Conservation (phyloP, 2,113 vertebrate species). For the Scolopax mira region DNA sequence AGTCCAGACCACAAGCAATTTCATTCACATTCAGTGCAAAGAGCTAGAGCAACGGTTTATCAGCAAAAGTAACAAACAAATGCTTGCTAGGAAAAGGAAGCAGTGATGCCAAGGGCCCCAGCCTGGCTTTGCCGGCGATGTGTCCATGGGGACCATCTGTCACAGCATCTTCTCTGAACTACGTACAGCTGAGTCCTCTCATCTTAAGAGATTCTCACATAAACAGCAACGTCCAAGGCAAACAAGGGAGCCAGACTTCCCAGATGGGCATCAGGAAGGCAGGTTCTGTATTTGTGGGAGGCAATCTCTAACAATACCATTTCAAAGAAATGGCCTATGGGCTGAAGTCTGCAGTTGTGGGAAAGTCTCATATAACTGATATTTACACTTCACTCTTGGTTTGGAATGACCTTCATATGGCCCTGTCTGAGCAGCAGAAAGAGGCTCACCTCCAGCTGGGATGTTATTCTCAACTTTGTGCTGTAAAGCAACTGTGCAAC, state of each 20-base stretch:
- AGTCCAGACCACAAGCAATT: not conserved
- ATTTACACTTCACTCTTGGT: not conserved
- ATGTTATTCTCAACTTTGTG: not conserved
- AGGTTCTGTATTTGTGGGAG: not conserved
- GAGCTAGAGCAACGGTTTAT: not conserved
- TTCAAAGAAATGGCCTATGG: not conserved
- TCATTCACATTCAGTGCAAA: not conserved
- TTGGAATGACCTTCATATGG: not conserved
- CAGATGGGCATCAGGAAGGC: not conserved
- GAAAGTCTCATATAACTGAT: not conserved
- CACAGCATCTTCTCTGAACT: not conserved
- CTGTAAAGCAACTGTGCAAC: constrained; percentile 2
- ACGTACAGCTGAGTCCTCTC: not conserved
- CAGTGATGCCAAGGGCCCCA: not conserved
- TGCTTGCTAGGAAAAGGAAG: not conserved
- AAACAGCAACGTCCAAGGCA: not conserved
- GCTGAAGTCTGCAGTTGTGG: not conserved
- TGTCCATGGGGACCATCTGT: not conserved
- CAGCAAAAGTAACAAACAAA: not conserved
- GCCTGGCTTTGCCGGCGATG: not conserved
- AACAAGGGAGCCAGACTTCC: not conserved
- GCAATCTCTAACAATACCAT: accelerated
- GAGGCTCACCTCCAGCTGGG: not conserved
- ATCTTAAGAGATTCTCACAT: not conserved
- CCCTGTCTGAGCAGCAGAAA: not conserved